Base-by-base conservation (phyloP, 2,797 vertebrate species). In the Tenualosa thibaudeaui region DNA sequence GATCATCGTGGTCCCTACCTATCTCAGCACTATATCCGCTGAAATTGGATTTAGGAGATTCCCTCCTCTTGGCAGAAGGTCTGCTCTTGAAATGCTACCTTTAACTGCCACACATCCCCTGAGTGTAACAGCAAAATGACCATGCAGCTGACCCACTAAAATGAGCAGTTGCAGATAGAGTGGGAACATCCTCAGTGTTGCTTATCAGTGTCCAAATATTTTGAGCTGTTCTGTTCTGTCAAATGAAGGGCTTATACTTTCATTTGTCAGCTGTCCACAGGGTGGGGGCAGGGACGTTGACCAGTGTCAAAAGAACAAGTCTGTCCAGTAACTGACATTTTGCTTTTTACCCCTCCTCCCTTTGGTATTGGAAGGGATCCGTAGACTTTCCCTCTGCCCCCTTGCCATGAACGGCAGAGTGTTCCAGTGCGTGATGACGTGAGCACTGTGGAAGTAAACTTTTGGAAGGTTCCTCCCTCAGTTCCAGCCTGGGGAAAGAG, bases 191-290 rank as follows among this genome's bases (percentile, higher is more conserved):
- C 6, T 19, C 19, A 46, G 37, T 78, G 71, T 46, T 40, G 17
- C 17, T 43, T 43, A 78, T 46, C 40, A 19, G 37, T 78, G 71
- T 78, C 71, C 37, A 78, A 78, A 43, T 46, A 78, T 78, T 78
- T 78, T 7, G 40, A 78, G 71, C 40, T 78, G 71, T 78, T 43
- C 31, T 75, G 68, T 75, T 40, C 40, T 43, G 71, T 78, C 37
- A 78, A 78, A 19, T 22, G 40, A 40, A 78, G 6, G 37, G 37
- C 40, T 43, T 17, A 78, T 17, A 78, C 71, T 43, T 43, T 40
- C 71, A 78, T 78, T 78, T 78, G 71, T 78, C 71, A 78, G 17
- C 71, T 46, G 17, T 78, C 4, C 71, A 78, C 15, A 43, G 13
- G 19, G 65, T 71, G 31, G 1, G 50, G 10, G 5, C 3, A 8